Evolutionary conservation across 2,113 vertebrate species (phyloP), one percentile per base, ranked within the genome.

Genomic region (Microtus ochrogaster): DNA sequence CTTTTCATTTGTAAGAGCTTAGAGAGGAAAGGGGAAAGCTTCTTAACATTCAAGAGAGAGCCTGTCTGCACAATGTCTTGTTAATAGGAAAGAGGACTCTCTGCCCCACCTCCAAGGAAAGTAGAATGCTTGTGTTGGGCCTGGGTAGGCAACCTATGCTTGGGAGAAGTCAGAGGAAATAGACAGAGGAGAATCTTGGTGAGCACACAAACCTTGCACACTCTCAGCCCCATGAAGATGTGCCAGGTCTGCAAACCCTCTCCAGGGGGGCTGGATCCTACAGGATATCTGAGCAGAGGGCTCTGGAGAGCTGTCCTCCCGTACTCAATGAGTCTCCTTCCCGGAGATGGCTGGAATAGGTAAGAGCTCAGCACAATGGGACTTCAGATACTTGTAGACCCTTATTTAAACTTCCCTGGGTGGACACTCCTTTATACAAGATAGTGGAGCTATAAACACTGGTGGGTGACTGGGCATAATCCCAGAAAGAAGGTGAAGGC

Each of bases 1-100:
- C 39, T 73, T 72, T 91, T 83, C 26, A 72, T 85, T 58, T 87
- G 36, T 7, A 91, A 85, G 12, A 95, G 58, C 65, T 89, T 89
- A 79, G 83, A 77, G 73, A 24, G 30, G 24, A 66, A 84, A 36
- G 65, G 11, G 44, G 39, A 36, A 78, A 52, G 2, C 30, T 41
- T 84, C 47, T 77, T 17, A 84, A 74, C 39, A 89, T 78, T 89
- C 28, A 93, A 74, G 70, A 30, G 61, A 72, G 47, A 58, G 13
- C 41, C 79, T 63, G 12, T 44, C 28, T 6, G 9, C 61, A 63
- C 21, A 63, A 63, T 58, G 55, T 58, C 17, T 58, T 58, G 55
- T 58, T 58, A 58, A 6, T 58, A 58, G 55, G 55, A 58, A 58
- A 58, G 19, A 58, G 55, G 55, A 58, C 55, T 58, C 55, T 58